Evolutionary conservation across 2,113 vertebrate genomes (phyloP).

Genomic region (Microtus pennsylvanicus): DNA sequence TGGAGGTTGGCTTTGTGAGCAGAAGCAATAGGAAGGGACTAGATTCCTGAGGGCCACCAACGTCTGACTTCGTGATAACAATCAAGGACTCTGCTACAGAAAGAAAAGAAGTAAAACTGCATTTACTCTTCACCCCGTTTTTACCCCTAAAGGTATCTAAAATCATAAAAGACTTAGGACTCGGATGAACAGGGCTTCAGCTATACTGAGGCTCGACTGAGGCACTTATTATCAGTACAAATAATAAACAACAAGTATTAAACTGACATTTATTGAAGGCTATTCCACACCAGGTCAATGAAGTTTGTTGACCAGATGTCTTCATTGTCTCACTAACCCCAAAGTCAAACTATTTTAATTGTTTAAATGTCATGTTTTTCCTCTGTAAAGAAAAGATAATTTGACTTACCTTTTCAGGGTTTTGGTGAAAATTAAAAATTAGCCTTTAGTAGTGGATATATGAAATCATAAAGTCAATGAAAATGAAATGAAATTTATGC

Average conservation of each 20-base stretch:
- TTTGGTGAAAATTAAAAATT: neutral
- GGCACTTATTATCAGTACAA: neutral
- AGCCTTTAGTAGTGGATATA: neutral
- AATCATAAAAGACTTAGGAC: neutral
- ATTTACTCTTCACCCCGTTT: neutral
- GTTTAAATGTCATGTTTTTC: neutral
- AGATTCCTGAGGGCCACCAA: slow-evolving; percentile 20
- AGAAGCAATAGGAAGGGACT: neutral
- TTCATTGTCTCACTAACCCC: neutral
- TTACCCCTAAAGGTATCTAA: slow-evolving; percentile 14
- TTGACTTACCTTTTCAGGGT: slow-evolving; percentile 2
- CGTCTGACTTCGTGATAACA: neutral
- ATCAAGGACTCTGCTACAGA: neutral
- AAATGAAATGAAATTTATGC: neutral
- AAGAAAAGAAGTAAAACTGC: neutral
- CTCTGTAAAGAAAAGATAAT: slow-evolving; percentile 18
- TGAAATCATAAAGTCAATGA: slow-evolving; percentile 5
- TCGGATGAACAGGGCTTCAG: neutral
- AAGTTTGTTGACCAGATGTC: neutral
- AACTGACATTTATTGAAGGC: neutral
- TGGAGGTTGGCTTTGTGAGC: slow-evolving; percentile 8
- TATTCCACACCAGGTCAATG: neutral
- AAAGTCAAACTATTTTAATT: slow-evolving; percentile 13
- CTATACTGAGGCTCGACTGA: neutral
- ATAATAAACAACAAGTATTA: neutral